Evolutionary conservation across 2,797 vertebrate genomes (phyloP), one percentile per base, ranked within the genome.

Genomic region (Triplophysa yarkandensis): DNA sequence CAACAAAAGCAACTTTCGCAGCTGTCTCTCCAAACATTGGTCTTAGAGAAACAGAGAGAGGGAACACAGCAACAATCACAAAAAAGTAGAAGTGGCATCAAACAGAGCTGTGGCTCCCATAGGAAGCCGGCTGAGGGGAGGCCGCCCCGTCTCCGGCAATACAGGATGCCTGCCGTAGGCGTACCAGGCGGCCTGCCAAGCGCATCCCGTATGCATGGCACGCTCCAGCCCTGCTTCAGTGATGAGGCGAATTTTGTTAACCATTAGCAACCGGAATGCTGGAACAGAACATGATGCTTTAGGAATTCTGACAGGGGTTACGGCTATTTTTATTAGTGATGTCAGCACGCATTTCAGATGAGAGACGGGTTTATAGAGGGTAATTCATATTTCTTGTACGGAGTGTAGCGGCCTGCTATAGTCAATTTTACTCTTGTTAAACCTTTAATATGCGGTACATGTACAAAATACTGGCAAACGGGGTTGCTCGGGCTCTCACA

Each of bases 61-160:
- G 34, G 36, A 34, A 72, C 10, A 30, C 13, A 55, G 27, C 41
- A 55, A 30, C 9, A n/a, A 73, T 65, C 71, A 55, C 71, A 43
- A 73, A 73, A 73, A 86, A 89, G 80, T 78, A 85, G 78, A 85
- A 85, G 86, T 85, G 87, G 88, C 87, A 87, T 86, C 85, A 87
- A 86, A 91, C 84, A 82, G 80, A 85, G 85, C 80, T 65, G 73
- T 76, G n/a, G 78, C 76, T 84, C 83, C 85, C 77, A 76, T 61
- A 39, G 80, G 85, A 70, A 17, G 67, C 1, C 2, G 44, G 39
- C 71, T 13, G 14, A 58, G 76, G 48, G 77, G 67, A 72, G 85
- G 70, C 60, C 44, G 28, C 80, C 79, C 74, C 52, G 44, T 82
- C 82, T 82, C 44, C 67, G 81, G 87, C 82, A 74, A 84, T 85